Percentiles rank a stretch among this genome's conserved stretches.
phyloP scores from a whole-genome alignment of 2,888 invertebrate species.

The Phyto melanocephala region DNA sequence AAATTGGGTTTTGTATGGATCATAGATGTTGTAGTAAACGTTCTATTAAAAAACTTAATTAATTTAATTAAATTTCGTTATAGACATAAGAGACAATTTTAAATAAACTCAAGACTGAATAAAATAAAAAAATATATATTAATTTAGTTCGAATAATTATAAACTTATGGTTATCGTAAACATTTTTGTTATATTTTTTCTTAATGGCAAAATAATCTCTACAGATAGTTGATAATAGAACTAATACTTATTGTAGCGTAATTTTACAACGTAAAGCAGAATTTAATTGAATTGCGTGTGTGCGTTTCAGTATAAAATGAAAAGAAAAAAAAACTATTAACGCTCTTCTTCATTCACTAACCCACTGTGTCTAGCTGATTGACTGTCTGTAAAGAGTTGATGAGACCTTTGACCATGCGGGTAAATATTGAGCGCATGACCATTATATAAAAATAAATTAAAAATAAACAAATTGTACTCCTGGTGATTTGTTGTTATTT shows the following conservation, averaged over 20 bases:
- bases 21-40: too few species aligned
- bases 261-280: conserved; percentile 8
- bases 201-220: too few species aligned
- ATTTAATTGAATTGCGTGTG: conserved; percentile 64
- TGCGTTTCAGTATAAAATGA: not conserved
- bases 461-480: conserved; percentile 35
- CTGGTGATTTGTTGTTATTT: conserved; percentile 38
- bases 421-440: conserved; percentile 19
- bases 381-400: conserved; percentile 19
- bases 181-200: too few species aligned
- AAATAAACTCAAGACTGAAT: too few species aligned
- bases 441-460: conserved; percentile 24
- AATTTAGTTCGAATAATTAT: too few species aligned
- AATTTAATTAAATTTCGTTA: too few species aligned
- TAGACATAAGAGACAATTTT: too few species aligned
- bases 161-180: too few species aligned
- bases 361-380: not conserved
- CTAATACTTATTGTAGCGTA: not conserved
- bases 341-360: not conserved
- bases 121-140: too few species aligned
- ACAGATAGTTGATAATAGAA: too few species aligned
- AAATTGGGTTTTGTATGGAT: too few species aligned
- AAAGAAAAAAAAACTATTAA: conserved; percentile 14
- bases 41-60: too few species aligned
- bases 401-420: conserved; percentile 39